Evolutionary conservation across 2,113 vertebrate species (phyloP).

Genomic region (Struthio camelus): DNA sequence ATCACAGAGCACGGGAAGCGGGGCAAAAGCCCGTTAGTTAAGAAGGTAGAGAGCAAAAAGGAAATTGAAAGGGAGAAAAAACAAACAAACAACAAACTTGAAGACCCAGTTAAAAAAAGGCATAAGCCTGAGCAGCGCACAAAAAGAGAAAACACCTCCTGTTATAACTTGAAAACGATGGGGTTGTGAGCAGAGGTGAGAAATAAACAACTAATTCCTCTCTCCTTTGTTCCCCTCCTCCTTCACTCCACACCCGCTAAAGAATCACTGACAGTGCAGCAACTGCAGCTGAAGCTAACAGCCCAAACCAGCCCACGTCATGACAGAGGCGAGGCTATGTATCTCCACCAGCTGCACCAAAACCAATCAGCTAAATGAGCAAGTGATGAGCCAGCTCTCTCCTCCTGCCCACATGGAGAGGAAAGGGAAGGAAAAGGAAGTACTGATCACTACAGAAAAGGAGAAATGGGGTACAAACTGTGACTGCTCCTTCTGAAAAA

Average conservation of each 20-base stretch:
- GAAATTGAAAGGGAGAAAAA: background rate
- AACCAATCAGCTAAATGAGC: background rate
- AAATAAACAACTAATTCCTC: background rate
- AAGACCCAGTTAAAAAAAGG: background rate
- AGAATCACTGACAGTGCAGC: background rate
- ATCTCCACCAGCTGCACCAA: background rate
- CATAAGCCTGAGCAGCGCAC: background rate
- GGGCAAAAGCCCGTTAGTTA: background rate
- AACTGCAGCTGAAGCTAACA: background rate
- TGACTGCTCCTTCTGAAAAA: background rate
- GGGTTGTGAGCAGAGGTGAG: fast-evolving
- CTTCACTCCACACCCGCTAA: background rate
- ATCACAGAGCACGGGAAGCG: background rate
- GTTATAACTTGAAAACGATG: fast-evolving
- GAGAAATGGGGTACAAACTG: background rate
- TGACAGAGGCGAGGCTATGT: background rate
- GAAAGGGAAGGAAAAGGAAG: too few species aligned
- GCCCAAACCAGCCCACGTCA: background rate
- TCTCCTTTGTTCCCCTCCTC: too few species aligned
- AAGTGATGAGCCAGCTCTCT: background rate
- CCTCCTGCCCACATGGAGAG: background rate
- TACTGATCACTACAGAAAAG: fast-evolving
- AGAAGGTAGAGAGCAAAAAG: background rate
- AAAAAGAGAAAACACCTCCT: background rate
- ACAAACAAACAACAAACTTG: too few species aligned